Conservation (phyloP, 2,888 invertebrate genomes). For the Tetranychus piercei region DNA sequence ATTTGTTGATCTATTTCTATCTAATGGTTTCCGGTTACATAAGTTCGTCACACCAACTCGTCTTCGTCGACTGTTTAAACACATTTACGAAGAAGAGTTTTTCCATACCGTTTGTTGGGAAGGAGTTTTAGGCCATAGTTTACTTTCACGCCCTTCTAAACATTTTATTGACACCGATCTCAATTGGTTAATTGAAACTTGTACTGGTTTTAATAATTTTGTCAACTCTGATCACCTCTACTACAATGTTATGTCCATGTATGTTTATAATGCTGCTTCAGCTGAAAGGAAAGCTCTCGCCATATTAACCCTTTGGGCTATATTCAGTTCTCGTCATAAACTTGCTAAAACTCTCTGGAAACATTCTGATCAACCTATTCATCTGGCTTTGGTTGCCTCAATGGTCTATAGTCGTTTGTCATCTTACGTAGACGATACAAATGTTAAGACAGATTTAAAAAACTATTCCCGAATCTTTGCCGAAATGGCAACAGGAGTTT, state of each 20-base stretch:
- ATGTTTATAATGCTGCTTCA: conserved; percentile 25
- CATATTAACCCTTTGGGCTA: conserved; percentile 28
- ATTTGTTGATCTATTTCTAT: conserved; percentile 33
- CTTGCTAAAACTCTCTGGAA: conserved; percentile 29
- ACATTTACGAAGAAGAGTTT: conserved; percentile 31
- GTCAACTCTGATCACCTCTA: conserved; percentile 31
- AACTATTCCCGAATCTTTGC: conserved; percentile 28
- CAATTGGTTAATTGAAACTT: conserved; percentile 29
- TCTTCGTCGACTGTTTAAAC: conserved; percentile 29
- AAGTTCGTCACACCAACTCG: conserved; percentile 30
- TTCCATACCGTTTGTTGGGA: conserved; percentile 32
- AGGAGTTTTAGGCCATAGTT: conserved; percentile 30
- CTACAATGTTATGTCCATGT: conserved; percentile 30
- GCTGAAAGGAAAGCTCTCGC: conserved; percentile 28
- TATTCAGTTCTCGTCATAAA: conserved; percentile 26
- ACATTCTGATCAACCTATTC: conserved; percentile 29
- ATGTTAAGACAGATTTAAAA: conserved; percentile 27
- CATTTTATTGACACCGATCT: conserved; percentile 28
- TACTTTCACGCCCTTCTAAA: conserved; percentile 23
- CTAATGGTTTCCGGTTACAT: conserved; percentile 33
- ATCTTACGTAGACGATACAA: conserved; percentile 26
- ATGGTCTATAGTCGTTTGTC: conserved; percentile 27
- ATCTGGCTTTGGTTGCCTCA: conserved; percentile 28
- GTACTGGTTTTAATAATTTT: conserved; percentile 31
- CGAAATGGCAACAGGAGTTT: conserved; percentile 29